Evolutionary conservation across 2,113 vertebrate genomes (phyloP), one percentile per base, ranked within the genome.

Genomic region (Piaya cayana): DNA sequence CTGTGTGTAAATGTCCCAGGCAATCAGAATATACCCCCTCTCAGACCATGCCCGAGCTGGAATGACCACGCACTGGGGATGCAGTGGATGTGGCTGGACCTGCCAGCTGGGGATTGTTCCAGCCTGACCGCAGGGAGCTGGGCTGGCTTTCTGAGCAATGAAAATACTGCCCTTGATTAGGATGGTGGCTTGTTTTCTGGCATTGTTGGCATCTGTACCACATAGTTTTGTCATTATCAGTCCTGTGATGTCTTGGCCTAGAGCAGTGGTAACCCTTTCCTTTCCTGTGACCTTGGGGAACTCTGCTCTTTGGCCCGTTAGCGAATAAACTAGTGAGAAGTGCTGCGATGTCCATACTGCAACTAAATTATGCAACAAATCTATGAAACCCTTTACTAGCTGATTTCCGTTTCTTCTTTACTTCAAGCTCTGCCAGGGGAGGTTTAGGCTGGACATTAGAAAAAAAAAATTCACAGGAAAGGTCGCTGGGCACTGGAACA

Each of bases 91-190:
- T 64, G 15, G 16, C 34, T 0, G 25, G 74, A 63, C 29, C 74
- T 25, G 83, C 86, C 29, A 93, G 34, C 52, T 43, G 82, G 75
- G 96, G 60, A 59, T 88, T 94, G 88, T 95, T 91, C n/a, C 86
- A 58, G 84, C 49, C 86, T 16, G 91, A 88, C 67, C 80, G 84
- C 63, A 53, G 92, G 78, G 87, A 92, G 82, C 94, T 93, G 87
- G 68, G 90, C 82, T 86, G 95, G 43, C 94, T 86, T 47, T 56
- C 86, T 53, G n/a, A 82, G 77, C 60, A 11, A 42, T 56, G 63
- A 55, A 83, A 94, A 91, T 79, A 53, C 83, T 79, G 90, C 83
- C 71, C 72, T 76, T 37, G 49, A 60, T 76, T 91, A 86, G 81
- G 90, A 68, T 59, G 45, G 77, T 43, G 81, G 42, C 60, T 94